phyloP scores from a whole-genome alignment of 1,140 invertebrate species.

The Polypedilum pembai region DNA sequence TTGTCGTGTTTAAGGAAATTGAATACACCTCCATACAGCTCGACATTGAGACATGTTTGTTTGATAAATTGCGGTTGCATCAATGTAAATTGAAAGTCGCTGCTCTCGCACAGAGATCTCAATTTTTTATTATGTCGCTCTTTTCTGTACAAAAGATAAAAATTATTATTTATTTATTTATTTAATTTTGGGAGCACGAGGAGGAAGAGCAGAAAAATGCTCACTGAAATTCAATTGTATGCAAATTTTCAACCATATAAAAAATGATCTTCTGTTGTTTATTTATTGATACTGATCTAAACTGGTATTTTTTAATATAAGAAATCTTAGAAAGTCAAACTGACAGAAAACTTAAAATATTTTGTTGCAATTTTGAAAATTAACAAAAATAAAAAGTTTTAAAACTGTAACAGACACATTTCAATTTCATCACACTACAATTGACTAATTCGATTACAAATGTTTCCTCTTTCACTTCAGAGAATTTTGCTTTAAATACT shows the following conservation, averaged over 20 bases:
- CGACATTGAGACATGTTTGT: conserved; percentile 2
- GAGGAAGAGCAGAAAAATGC: not conserved
- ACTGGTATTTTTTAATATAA: too few relatives aligned
- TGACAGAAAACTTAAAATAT: too few relatives aligned
- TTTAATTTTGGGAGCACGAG: not conserved
- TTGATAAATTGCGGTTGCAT: conserved; percentile 17
- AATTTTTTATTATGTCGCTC: not conserved
- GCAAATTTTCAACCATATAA: not conserved
- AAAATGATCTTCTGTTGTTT: too few relatives aligned
- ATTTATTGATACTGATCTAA: too few relatives aligned
- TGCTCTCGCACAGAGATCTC: not conserved
- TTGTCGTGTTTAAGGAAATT: conserved; percentile 17
- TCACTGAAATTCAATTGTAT: conserved; percentile 6
- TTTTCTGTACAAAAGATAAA: conserved; percentile 3
- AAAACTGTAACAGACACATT: too few relatives aligned
- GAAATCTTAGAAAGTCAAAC: too few relatives aligned
- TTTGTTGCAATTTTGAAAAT: too few relatives aligned
- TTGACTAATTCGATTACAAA: too few relatives aligned
- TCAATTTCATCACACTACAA: too few relatives aligned
- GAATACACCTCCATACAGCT: not conserved
- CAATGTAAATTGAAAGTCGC: not conserved
- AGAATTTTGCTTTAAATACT: too few relatives aligned
- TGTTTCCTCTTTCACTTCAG: too few relatives aligned
- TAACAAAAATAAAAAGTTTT: too few relatives aligned
- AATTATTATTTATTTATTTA: conserved; percentile 15